Evolutionary conservation across 2,888 invertebrate genomes (phyloP), one percentile per base, ranked within the genome.

Genomic region (Uloborus plumipes): DNA sequence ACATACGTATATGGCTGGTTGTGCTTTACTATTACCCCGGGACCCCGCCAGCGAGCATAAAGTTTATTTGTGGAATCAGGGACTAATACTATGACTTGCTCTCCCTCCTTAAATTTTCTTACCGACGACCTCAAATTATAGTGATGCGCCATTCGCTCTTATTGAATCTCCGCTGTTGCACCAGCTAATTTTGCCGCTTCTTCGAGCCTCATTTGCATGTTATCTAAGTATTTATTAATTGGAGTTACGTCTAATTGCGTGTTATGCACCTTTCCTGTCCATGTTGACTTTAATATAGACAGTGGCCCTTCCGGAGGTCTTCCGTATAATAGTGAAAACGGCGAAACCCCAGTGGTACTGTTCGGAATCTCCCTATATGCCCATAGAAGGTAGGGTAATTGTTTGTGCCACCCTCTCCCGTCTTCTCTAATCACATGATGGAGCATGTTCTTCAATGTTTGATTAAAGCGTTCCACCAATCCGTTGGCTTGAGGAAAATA

Each of bases 31-130:
- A 14, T n/a, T 11, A 11, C 18, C 1, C 16, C 62, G 16, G 20
- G 62, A 14, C 62, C 20, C 13, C 9, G 11, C 39, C 26, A 22
- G 2, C 26, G n/a, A 4, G 31, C 14, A 22, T 62, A 62, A 14
- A 62, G 62, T 62, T 62, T 62, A 9, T 26, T 62, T 9, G 62
- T 31, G n/a, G 62, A 62, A 62, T 62, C 26, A 2, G 31, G 39
- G 1, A 62, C 31, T 62, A 62, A 14, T 9, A 62, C 20, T 16
- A 62, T 20, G 6, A 22, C n/a, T 22, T 62, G 22, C 13, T 22
- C 31, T 20, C n/a, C 62, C 22, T 13, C 26, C 4, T 26, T 26
- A 26, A 62, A 62, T 26, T 20, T 9, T 62, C 11, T 62, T 15
- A 15, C 14, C 14, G 13, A 16, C 1, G n/a, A 26, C 9, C 26